Evolutionary conservation across 2,888 invertebrate genomes (phyloP).

Genomic region (Tetragonisca angustula): DNA sequence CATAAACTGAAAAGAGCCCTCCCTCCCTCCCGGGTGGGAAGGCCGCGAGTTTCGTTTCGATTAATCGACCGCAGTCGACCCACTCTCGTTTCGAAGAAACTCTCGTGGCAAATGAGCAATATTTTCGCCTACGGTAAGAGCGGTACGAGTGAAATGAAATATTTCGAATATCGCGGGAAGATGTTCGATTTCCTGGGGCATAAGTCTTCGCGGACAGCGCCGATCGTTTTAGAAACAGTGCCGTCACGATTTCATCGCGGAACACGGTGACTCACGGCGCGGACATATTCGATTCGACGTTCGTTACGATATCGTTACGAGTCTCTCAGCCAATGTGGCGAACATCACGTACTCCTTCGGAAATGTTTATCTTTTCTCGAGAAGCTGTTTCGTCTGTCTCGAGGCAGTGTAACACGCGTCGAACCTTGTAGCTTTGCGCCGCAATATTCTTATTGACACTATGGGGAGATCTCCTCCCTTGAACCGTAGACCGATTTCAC

Average conservation of each 20-base stretch:
- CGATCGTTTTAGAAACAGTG: conserved; percentile 7
- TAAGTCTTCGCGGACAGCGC: conserved; percentile 18
- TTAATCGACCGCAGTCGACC: conserved; percentile 2
- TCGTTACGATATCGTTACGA: background rate
- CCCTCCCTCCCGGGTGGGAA: background rate
- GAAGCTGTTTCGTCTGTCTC: background rate
- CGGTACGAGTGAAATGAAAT: conserved; percentile 14
- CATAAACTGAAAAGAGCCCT: background rate
- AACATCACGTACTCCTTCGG: background rate
- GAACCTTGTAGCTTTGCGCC: background rate
- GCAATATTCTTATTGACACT: conserved; percentile 5
- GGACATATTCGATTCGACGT: background rate
- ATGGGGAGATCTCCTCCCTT: no score
- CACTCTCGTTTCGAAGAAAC: conserved; percentile 10
- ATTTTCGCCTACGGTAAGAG: background rate
- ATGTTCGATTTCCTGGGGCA: conserved; percentile 13
- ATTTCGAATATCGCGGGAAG: conserved; percentile 5
- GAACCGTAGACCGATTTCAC: no score
- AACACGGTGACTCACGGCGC: background rate
- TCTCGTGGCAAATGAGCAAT: background rate
- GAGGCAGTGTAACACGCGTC: background rate
- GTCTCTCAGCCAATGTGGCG: background rate
- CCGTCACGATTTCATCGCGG: conserved; percentile 1
- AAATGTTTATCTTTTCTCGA: background rate
- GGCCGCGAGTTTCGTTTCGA: conserved; percentile 4